phyloP scores from a whole-genome alignment of 2,797 vertebrate genomes.

The Rhinogobio ventralis region DNA sequence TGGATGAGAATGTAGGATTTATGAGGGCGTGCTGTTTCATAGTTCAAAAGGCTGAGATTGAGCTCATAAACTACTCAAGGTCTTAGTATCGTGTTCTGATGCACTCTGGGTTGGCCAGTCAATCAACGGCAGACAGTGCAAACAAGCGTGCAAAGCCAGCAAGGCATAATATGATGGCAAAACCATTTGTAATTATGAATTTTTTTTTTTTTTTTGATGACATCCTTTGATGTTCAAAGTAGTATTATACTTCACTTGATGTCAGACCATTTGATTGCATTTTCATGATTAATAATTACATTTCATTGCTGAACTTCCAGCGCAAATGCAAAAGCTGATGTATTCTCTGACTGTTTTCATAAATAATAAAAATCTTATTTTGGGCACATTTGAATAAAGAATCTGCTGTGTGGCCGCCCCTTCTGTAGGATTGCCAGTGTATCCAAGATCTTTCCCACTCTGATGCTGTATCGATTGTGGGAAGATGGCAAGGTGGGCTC shows the following conservation, averaged over 20 bases:
- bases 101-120: neutral
- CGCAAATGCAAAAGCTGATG: neutral
- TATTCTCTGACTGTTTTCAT: neutral
- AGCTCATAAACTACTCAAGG: constrained; percentile 12
- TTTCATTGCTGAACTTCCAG: neutral
- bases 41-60: constrained; percentile 11
- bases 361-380: constrained; percentile 9
- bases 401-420: neutral
- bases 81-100: neutral
- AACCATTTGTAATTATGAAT: neutral
- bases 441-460: constrained; percentile 93
- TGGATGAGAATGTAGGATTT: neutral
- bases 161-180: neutral
- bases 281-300: neutral
- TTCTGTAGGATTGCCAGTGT: constrained; percentile 88
- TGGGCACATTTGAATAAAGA: neutral
- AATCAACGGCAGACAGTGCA: neutral
- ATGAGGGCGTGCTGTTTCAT: neutral
- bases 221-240: neutral
- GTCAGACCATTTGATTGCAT: neutral
- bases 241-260: neutral
- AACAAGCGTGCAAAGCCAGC: neutral
- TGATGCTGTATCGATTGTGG: constrained; percentile 95
- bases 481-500: constrained; percentile 91
- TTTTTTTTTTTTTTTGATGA: neutral